These are phyloP conservation scores for Glomeris maerens DNA, from an alignment of 1,140 invertebrate species.

Conservation along the genomic window DNA sequence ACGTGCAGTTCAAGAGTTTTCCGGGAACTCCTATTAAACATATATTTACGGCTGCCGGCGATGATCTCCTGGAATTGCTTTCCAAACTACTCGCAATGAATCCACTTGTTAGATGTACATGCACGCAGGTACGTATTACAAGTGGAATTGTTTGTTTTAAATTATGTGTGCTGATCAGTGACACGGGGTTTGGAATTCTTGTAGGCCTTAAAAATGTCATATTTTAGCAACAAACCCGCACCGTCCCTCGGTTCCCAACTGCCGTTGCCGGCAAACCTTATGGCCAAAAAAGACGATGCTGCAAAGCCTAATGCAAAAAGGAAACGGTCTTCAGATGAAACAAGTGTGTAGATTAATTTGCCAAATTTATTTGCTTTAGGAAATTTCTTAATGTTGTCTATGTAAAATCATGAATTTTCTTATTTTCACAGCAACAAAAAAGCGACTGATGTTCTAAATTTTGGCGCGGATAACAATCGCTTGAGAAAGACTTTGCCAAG, in stretches of 20 bases:
- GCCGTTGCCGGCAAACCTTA: slow-evolving; percentile 54
- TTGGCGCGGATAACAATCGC: no score
- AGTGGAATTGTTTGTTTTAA: not conserved
- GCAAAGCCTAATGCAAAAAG: slow-evolving; percentile 57
- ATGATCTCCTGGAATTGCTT: slow-evolving; percentile 81
- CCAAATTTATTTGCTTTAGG: no score
- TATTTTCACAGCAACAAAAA: no score
- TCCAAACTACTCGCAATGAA: slow-evolving; percentile 64
- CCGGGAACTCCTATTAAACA: slow-evolving; percentile 66
- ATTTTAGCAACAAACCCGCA: slow-evolving; percentile 66
- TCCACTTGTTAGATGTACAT: slow-evolving; percentile 67
- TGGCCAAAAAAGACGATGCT: slow-evolving; percentile 35
- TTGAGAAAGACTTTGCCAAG: no score
- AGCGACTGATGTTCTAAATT: no score
- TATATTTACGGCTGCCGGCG: slow-evolving; percentile 88
- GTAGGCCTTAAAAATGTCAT: slow-evolving; percentile 34
- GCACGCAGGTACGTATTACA: slow-evolving; percentile 46
- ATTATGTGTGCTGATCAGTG: not conserved
- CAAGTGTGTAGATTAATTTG: no score
- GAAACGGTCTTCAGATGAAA: slow-evolving; percentile 44
- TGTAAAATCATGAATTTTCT: no score
- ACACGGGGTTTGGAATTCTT: slow-evolving; percentile 6
- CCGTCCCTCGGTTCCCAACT: slow-evolving; percentile 64
- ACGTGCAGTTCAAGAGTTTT: slow-evolving; percentile 78
- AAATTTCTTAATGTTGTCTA: no score